Evolutionary conservation across 92 coral and sea anemone genomes (phyloP), one percentile per base, ranked within the genome.

Genomic region (Epizoanthus rinbou): DNA sequence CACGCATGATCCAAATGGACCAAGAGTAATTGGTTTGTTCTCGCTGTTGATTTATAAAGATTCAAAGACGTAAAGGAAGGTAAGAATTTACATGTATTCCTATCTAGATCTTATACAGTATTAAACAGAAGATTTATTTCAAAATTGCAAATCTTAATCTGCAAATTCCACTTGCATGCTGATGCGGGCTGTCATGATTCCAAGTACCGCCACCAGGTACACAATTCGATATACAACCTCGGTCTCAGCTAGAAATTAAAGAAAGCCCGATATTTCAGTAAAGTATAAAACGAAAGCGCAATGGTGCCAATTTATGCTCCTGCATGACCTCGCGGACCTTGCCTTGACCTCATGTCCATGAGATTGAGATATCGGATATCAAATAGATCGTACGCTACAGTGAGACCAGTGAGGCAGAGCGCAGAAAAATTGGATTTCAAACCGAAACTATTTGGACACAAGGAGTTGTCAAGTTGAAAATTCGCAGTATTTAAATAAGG

Each of bases 211-310:
- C 62, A 57, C 62, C 19, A 8, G 62, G 62, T 57, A 2, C 62
- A 57, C 62, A 57, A 14, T 57, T 2, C 8, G 62, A 57, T 57
- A 57, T 11, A 37, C 43, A 37, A 14, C 19, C 7, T 3, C 16
- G 19, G 2, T 14, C 22, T 58, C 22, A 58, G 64, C 64, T 58
- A 58, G 64, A 58, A 58, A 58, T 58, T 14, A 58, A 58, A 58
- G 64, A 58, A 58, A 58, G 64, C 64, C 64, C 64, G 8, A 58
- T 58, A 58, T 58, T 58, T 58, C 64, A 58, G 64, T 58, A 58
- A 58, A 58, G 23, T 58, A 58, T 58, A 58, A 58, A 58, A 58
- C 64, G 22, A 16, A 58, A 58, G 64, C 64, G 64, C 64, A 58
- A 58, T 58, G 3, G 13, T 58, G 64, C 13, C 64, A 58, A 16